Evolutionary conservation across 1,140 invertebrate species (phyloP), one percentile per base, ranked within the genome.

Genomic region (Apis laboriosa): DNA sequence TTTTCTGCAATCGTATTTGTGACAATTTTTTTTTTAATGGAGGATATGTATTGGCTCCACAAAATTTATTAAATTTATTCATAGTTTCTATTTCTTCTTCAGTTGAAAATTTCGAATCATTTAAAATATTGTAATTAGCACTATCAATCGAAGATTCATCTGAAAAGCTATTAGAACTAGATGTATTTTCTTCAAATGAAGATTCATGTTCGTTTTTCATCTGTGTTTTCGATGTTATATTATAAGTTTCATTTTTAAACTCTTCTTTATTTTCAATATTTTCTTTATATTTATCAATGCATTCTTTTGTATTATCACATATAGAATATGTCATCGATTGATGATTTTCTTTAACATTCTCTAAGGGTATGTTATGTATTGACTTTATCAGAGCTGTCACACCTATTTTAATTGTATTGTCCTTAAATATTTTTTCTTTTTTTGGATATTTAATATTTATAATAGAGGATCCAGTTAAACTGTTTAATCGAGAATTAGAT

Each of bases 301-400:
- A 15, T 56, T 72, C 81, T 7, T 63, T 43, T 0, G 0, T n/a
- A 15, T 55, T 21, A 71, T 28, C 24, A 21, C 55, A 12, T 1
- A 19, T 0, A 15, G 91, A 90, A 19, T 90, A 89, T 1, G 90
- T 87, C 21, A 89, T 86, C 12, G 91, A 90, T 0, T 56, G 55
- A 53, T 94, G 94, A 64, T 93, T 94, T 88, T 96, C 95, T 60
- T 91, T 94, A 9, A 96, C 95, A 74, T 95, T 95, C 61, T 95
- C 95, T 12, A 96, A 90, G 17, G 91, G 88, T 43, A 90, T 75
- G 83, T 94, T 95, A 68, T 96, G 95, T 11, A 96, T 94, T 11
- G 96, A 96, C 82, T 95, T 93, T 3, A 96, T 96, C 34, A 97
- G 94, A 15, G 96, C 95, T 4, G 95, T 96, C 94, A 96, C 96